Evolutionary conservation across 2,797 vertebrate genomes (phyloP), one percentile per base, ranked within the genome.

Genomic region (Aphelocoma californica): DNA sequence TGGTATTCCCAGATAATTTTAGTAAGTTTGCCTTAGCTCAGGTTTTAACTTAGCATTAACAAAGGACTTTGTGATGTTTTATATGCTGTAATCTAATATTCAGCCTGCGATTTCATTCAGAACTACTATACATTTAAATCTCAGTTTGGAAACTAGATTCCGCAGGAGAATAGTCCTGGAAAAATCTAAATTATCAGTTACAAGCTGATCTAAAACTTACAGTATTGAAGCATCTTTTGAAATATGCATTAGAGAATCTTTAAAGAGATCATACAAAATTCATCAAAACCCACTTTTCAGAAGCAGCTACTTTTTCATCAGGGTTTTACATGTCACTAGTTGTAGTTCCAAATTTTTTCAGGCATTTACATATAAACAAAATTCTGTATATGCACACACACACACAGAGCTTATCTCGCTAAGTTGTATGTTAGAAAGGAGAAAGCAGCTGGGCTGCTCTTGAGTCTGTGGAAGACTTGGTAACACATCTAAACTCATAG

Each of bases 241-340:
- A 98, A 97, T 97, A 97, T 98, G 95, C 95, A 97, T 97, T 96
- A 97, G 89, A 97, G 94, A 88, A 97, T 97, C 94, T 97, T 94
- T 93, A 96, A 97, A 98, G 91, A 92, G 81, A 95, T 97, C 96
- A 97, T 98, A 97, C 96, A 98, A 98, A 98, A 97, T 98, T 98
- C 95, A 98, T 98, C 97, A 98, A 98, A 98, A 97, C 95, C 79
- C 87, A 31, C 93, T 95, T 98, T 97, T 96, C 91, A 97, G 97
- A 97, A 97, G 96, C 85, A 96, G 79, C 74, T 90, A 87, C 85
- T 95, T 97, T 95, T 97, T 97, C 92, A 92, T 96, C 79, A 83
- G 74, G 34, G 64, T 94, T 97, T 96, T 96, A 65, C 82, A 86
- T 96, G 91, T 92, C 93, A 90, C 83, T 94, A 34, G 31, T 92